phyloP scores from a whole-genome alignment of 2,113 vertebrate species.

The Poecile atricapillus region DNA sequence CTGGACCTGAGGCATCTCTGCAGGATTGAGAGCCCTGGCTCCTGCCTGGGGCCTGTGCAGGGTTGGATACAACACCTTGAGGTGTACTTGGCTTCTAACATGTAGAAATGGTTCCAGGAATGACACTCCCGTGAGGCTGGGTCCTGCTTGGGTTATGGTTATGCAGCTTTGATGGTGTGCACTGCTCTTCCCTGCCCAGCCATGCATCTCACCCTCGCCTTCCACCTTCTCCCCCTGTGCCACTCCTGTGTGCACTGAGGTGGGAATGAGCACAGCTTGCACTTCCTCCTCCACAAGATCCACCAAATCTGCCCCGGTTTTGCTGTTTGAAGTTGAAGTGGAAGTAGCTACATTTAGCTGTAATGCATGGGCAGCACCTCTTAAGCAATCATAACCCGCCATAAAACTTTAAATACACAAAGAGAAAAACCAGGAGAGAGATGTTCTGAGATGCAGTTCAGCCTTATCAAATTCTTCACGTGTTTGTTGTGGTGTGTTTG shows the following conservation, averaged over 20 bases:
- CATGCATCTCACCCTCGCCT: neutral
- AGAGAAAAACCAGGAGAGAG: slow-evolving; percentile 49
- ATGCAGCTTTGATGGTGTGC: neutral
- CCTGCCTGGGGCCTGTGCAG: neutral
- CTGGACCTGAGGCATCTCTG: neutral
- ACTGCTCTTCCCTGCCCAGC: neutral
- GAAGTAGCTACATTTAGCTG: neutral
- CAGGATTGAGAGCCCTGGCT: neutral
- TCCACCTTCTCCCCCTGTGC: neutral
- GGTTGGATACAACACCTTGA: neutral
- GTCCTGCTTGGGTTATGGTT: neutral
- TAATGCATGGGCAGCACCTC: neutral
- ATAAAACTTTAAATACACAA: slow-evolving; percentile 53
- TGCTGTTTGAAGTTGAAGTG: neutral
- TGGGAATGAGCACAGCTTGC: neutral
- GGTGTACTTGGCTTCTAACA: neutral
- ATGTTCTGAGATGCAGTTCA: neutral
- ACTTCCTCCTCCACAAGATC: neutral
- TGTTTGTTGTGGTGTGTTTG: slow-evolving; percentile 56
- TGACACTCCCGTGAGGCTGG: neutral
- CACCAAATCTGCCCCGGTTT: neutral
- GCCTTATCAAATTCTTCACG: slow-evolving; percentile 58
- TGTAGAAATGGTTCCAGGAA: neutral
- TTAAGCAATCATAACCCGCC: neutral
- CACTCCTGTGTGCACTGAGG: rapidly evolving